phyloP scores from a whole-genome alignment of 2,888 invertebrate genomes.

The Coremacera marginata region DNA sequence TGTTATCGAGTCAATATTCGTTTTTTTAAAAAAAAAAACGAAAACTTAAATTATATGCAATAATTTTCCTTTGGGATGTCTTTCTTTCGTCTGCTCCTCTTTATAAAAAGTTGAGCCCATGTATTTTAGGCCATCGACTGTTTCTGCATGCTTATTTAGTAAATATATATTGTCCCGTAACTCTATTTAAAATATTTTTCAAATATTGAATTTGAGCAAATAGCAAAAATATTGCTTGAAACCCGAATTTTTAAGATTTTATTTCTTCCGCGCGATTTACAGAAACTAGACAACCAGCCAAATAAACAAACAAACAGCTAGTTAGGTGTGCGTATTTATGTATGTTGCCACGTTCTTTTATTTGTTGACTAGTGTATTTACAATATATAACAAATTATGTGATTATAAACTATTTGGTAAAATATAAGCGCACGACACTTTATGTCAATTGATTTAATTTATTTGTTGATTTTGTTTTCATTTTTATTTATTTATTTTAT shows the following conservation, averaged over 20 bases:
- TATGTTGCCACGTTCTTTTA: too few relatives aligned
- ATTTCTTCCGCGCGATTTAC: neutral
- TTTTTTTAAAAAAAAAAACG: neutral
- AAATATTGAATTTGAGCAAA: constrained; percentile 11
- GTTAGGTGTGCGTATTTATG: too few relatives aligned
- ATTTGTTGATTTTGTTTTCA: neutral
- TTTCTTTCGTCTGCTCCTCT: neutral
- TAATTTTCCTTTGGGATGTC: neutral
- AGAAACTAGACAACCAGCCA: too few relatives aligned
- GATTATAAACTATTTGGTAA: neutral
- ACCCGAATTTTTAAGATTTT: neutral
- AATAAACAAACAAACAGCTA: too few relatives aligned
- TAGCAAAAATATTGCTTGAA: neutral
- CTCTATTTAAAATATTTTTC: neutral
- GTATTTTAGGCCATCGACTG: neutral
- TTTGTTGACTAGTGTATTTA: too few relatives aligned
- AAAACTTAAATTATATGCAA: neutral
- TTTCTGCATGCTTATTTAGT: neutral
- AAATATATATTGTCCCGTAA: neutral
- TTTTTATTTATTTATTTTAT: neutral
- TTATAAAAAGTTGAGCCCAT: too few relatives aligned
- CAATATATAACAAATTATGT: too few relatives aligned
- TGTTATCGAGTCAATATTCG: neutral
- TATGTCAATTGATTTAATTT: neutral
- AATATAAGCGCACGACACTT: neutral